These are phyloP conservation scores for Takifugu rubripes DNA, from an alignment of 2,797 vertebrate genomes.

Conservation along the genomic window DNA sequence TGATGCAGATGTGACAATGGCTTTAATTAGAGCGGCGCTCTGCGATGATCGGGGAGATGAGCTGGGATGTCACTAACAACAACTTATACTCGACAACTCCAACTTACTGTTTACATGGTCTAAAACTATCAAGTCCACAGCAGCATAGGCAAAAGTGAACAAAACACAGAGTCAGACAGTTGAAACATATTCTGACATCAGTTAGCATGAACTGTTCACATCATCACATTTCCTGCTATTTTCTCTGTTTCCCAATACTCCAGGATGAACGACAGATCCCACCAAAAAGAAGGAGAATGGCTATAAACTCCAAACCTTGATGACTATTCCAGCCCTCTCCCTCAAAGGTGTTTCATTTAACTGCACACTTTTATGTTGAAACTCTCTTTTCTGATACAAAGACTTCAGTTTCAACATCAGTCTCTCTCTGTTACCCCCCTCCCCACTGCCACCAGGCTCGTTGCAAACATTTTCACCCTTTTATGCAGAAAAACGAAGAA, in stretches of 20 bases:
- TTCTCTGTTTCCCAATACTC: slow-evolving; percentile 67
- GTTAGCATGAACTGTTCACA: no score
- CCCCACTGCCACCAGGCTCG: no score
- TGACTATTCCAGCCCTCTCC: background rate
- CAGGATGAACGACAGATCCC: slow-evolving; percentile 19
- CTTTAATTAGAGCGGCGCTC: slow-evolving; percentile 25
- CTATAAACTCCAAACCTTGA: background rate
- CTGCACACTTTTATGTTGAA: background rate
- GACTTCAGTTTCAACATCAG: background rate
- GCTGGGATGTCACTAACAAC: slow-evolving; percentile 23
- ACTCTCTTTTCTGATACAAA: background rate
- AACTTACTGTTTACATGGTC: slow-evolving; percentile 79
- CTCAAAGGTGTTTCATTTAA: background rate
- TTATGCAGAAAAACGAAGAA: slow-evolving; percentile 34
- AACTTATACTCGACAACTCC: slow-evolving; percentile 27
- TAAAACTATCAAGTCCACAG: slow-evolving; percentile 74
- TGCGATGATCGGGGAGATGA: slow-evolving; percentile 28
- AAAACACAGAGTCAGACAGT: background rate
- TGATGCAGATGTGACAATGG: slow-evolving; percentile 29
- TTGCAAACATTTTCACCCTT: background rate
- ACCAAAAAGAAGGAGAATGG: slow-evolving; percentile 11
- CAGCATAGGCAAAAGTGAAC: slow-evolving; percentile 31
- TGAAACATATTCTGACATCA: background rate
- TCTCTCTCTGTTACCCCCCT: background rate
- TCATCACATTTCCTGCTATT: background rate